These are phyloP conservation scores for Parotocinclus haroldoi DNA, from an alignment of 2,797 vertebrate species.

Conservation along the genomic window DNA sequence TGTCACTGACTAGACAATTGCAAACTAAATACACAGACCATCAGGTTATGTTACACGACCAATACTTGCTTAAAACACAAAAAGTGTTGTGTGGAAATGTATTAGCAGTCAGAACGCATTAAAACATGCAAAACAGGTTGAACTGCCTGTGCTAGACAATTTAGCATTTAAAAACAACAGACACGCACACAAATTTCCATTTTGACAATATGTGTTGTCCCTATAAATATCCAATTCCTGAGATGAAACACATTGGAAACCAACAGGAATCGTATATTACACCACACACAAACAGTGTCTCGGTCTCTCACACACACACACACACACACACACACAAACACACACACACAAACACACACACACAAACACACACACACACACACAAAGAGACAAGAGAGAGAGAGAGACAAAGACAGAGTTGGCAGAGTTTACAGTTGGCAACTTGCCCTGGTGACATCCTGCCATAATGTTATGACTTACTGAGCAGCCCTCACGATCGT, in stretches of 20 bases:
- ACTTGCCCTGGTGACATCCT: too few species aligned
- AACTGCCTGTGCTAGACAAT: conserved; percentile 34
- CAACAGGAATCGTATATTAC: conserved; percentile 22
- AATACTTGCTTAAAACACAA: background rate
- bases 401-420: too few species aligned
- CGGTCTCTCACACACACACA: too few species aligned
- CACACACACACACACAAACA: too few species aligned
- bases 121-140: conserved; percentile 47
- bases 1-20: conserved; percentile 3
- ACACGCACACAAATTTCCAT: background rate
- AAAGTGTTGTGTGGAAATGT: conserved; percentile 37
- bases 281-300: too few species aligned
- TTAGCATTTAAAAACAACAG: conserved; percentile 10
- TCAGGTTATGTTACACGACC: background rate
- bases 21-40: conserved; percentile 13
- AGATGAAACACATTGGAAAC: conserved; percentile 49
- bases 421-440: too few species aligned
- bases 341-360: too few species aligned
- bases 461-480: too few species aligned
- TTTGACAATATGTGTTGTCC: conserved; percentile 7
- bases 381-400: too few species aligned
- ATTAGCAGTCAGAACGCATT: conserved; percentile 44
- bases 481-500: too few species aligned
- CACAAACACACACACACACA: too few species aligned
- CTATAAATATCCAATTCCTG: conserved; percentile 61